Evolutionary conservation across 2,797 vertebrate species (phyloP).

Genomic region (Periparus ater): DNA sequence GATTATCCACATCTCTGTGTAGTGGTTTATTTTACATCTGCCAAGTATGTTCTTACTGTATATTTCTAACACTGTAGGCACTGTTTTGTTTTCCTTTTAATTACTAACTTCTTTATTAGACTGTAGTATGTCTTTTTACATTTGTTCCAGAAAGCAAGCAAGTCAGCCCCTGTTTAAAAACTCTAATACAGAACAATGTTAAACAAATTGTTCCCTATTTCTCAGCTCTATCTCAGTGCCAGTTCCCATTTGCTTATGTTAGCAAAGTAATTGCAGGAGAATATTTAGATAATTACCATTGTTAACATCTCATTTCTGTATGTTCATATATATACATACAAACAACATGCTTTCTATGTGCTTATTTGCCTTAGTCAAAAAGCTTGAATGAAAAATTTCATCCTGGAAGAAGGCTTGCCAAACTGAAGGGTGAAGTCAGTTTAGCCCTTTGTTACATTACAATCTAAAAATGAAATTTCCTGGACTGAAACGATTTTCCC

Average conservation of each 20-base stretch:
- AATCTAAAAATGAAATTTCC: constrained; percentile 33
- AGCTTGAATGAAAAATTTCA: neutral
- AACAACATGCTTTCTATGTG: neutral
- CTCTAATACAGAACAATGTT: neutral
- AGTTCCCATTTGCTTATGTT: neutral
- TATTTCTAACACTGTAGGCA: neutral
- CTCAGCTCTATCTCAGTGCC: neutral
- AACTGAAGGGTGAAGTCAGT: constrained; percentile 13
- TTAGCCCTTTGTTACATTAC: neutral
- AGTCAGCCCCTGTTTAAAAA: neutral
- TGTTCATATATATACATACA: neutral
- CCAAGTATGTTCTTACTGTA: neutral
- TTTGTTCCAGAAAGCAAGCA: constrained; percentile 8
- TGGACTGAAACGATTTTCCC: neutral
- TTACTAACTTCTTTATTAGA: constrained; percentile 5
- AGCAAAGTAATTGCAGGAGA: neutral
- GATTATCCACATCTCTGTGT: neutral
- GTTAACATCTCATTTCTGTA: neutral
- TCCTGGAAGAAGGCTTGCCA: neutral
- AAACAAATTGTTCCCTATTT: constrained; percentile 9
- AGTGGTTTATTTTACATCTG: neutral
- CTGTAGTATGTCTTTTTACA: neutral
- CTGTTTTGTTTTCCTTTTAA: neutral
- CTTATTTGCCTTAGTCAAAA: neutral
- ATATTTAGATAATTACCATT: neutral